Percentiles rank a stretch among this genome's conserved stretches.
phyloP scores from a whole-genome alignment of 2,113 vertebrate species.

The Etheostoma spectabile region DNA sequence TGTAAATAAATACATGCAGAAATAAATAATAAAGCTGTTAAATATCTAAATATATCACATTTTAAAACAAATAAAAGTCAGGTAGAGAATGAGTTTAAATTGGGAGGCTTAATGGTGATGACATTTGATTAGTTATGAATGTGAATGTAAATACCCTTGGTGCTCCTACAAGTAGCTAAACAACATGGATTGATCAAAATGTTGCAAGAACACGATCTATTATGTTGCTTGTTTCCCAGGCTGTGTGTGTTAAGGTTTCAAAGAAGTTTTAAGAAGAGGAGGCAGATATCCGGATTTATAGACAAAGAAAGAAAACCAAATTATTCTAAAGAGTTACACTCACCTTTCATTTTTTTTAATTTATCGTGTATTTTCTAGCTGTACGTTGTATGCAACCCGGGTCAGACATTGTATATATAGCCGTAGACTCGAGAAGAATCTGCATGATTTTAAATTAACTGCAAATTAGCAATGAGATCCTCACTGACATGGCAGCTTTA shows the following conservation, averaged over 20 bases:
- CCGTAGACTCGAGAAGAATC: conserved; percentile 53
- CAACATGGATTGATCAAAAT: conserved; percentile 42
- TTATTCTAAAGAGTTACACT: conserved; percentile 46
- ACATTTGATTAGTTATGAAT: conserved; percentile 20
- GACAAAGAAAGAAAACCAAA: conserved; percentile 52
- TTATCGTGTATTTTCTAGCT: conserved; percentile 44
- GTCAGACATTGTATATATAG: conserved; percentile 58
- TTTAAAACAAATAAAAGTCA: conserved; percentile 73
- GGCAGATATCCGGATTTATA: conserved; percentile 40
- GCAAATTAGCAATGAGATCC: conserved; percentile 58
- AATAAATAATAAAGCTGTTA: conserved; percentile 84
- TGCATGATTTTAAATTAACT: conserved; percentile 54
- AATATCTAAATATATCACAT: conserved; percentile 83
- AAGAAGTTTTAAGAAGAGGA: conserved; percentile 29
- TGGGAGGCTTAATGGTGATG: conserved; percentile 43
- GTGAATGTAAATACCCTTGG: conserved; percentile 50
- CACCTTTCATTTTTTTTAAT: conserved; percentile 30
- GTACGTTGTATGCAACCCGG: conserved; percentile 60
- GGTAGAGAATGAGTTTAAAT: conserved; percentile 49
- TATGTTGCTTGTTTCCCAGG: conserved; percentile 48
- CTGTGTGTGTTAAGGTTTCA: conserved; percentile 52
- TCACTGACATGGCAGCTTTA: conserved; percentile 49
- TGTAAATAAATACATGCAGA: conserved; percentile 84
- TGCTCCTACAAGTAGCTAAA: conserved; percentile 58
- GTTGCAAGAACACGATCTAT: conserved; percentile 46